These are phyloP conservation scores for Crossoptilon crossoptilon DNA, from an alignment of 2,797 vertebrate genomes.

Conservation along the genomic window DNA sequence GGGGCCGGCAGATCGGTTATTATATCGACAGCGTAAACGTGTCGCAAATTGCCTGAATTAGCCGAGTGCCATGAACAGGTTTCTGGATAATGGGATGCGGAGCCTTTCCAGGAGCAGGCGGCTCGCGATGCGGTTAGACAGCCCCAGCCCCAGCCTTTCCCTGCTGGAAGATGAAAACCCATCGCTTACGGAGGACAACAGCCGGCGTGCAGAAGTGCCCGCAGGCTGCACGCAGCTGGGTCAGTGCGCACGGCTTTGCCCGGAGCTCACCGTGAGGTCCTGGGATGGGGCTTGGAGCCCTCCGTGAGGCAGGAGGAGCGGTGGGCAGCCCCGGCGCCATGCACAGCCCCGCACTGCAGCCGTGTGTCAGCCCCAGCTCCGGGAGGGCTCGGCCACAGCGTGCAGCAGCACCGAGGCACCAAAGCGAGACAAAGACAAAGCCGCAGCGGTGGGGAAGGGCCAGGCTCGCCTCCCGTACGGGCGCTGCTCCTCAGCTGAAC, in stretches of 20 bases:
- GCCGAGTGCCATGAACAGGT: slow-evolving; percentile 45
- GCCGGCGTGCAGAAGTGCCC: neutral
- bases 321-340: neutral
- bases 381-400: neutral
- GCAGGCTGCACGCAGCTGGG: neutral
- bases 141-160: neutral
- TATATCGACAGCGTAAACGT: slow-evolving; percentile 18
- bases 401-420: slow-evolving; percentile 2
- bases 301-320: neutral
- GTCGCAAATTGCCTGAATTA: slow-evolving; percentile 66
- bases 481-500: slow-evolving; percentile 36
- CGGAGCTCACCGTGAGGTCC: neutral
- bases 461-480: slow-evolving; percentile 46
- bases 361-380: neutral
- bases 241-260: neutral
- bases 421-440: slow-evolving; percentile 54
- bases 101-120: slow-evolving; percentile 32
- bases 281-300: neutral
- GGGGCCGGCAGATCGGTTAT: neutral
- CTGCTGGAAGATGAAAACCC: neutral
- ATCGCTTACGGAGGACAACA: neutral
- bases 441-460: slow-evolving; percentile 51
- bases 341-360: neutral
- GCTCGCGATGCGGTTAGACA: slow-evolving; percentile 8
- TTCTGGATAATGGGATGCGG: slow-evolving; percentile 65